Base-by-base conservation (phyloP, 1,140 invertebrate species). In the Zaprionus tsacasi region DNA sequence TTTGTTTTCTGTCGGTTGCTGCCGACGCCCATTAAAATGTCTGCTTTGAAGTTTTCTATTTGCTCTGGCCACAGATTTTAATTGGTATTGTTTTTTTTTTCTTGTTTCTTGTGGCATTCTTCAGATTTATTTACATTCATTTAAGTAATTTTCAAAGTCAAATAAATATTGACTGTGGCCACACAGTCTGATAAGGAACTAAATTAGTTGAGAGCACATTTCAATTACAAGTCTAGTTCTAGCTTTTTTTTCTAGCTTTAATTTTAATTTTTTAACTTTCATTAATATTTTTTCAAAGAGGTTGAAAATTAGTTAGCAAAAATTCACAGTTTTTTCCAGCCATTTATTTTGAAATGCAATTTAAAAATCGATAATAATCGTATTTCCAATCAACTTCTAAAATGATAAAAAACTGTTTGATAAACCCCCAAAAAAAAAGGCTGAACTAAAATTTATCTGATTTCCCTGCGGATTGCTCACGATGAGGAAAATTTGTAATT, bases 41-140 rank as follows among this genome's bases (percentile, higher is more conserved):
- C 1, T 57, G 2, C 36, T 54, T 75, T 50, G 63, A 70, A 64
- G 59, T 59, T 64, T 64, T 59, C 7, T 33, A 2, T 59, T 30
- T 79, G 63, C 63, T 64, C 66, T 57, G 50, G 43, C 13, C 52
- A 33, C 64, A 33, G 45, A 65, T 82, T 79, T 86, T 87, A 86
- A 86, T 86, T 86, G 82, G 48, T 48, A 25, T 70, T 74, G 65
- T 85, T 73, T 59, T 54, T n/a, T 15, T 15, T 3, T 45, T 15
- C n/a, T n/a, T n/a, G n/a, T n/a, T 45, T 45, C 21, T 15, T 15
- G 7, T 71, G 75, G 50, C 58, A 30, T 57, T 55, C 33, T 17
- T 7, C 36, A 45, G 55, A 17, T 45, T 79, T 83, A 65, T 67
- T 66, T 81, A 27, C 59, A 7, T 69, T 64, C 59, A 33, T 70